Conservation (phyloP, 2,888 invertebrate species). For the Leptinotarsa haldemani region DNA sequence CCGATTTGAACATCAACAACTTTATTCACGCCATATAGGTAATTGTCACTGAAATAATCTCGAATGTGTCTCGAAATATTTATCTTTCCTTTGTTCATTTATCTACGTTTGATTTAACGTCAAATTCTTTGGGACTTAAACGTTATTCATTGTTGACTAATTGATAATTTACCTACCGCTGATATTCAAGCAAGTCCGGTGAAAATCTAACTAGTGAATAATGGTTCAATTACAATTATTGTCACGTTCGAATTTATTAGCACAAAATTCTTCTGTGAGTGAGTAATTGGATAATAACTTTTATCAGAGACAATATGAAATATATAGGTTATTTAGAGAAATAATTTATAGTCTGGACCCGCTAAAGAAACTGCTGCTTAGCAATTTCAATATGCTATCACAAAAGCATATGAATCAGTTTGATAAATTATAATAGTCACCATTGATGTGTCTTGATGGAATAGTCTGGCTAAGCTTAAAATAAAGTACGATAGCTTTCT, state of each 20-base stretch:
- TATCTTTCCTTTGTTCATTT: not conserved
- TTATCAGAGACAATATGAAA: not conserved
- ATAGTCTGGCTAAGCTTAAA: too few relatives aligned
- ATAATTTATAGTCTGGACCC: not conserved
- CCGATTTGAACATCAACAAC: not conserved
- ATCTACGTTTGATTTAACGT: not conserved
- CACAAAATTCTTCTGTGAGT: not conserved
- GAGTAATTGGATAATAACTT: slow-evolving; percentile 11
- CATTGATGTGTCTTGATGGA: too few relatives aligned
- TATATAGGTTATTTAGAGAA: not conserved
- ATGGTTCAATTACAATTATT: slow-evolving; percentile 23
- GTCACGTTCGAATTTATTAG: slow-evolving; percentile 22
- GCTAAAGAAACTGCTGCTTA: too few relatives aligned
- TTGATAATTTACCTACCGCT: slow-evolving; percentile 2
- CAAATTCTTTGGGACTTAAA: not conserved
- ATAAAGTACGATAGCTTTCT: too few relatives aligned
- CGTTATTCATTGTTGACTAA: not conserved
- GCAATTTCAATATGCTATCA: too few relatives aligned
- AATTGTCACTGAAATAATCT: not conserved
- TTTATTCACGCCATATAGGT: not conserved
- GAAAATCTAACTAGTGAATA: slow-evolving; percentile 16
- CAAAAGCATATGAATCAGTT: too few relatives aligned
- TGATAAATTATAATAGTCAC: too few relatives aligned
- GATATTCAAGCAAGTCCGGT: not conserved
- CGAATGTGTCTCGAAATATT: not conserved